Conservation (phyloP, 30 jellyfish, hydroid and myxozoan species). For the Chironex yamaguchii region DNA sequence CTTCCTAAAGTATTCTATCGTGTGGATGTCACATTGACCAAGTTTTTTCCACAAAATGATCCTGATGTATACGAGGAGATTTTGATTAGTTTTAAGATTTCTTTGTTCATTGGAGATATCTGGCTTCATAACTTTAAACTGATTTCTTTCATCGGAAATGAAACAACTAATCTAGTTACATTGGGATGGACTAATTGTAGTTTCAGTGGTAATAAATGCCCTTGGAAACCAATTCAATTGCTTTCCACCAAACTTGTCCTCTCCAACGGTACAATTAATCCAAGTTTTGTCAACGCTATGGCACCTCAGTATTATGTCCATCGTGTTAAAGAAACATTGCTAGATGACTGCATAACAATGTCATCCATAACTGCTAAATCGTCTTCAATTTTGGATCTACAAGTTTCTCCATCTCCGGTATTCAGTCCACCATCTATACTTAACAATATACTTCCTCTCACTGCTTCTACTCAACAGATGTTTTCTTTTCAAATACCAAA, state of each 20-base stretch:
- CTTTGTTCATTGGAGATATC: constrained; percentile 64
- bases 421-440: constrained; percentile 49
- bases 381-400: not conserved
- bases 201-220: constrained; percentile 65
- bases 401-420: constrained; percentile 19
- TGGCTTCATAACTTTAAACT: constrained; percentile 48
- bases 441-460: constrained; percentile 46
- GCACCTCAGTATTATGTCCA: constrained; percentile 77
- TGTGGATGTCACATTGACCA: constrained; percentile 67
- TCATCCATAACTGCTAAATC: not conserved
- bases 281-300: constrained; percentile 41
- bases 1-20: constrained; percentile 66
- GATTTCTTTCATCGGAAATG: constrained; percentile 43
- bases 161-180: constrained; percentile 41
- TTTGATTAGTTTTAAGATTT: constrained; percentile 58
- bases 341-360: constrained; percentile 25
- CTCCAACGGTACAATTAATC: constrained; percentile 63
- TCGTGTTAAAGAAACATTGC: constrained; percentile 38
- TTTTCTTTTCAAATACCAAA: constrained; percentile 68
- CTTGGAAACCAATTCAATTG: constrained; percentile 30
- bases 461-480: constrained; percentile 34
- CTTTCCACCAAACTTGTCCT: constrained; percentile 56
- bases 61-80: constrained; percentile 81
- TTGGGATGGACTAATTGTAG: constrained; percentile 93
- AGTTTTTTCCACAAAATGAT: constrained; percentile 32